These are phyloP conservation scores for Macrocentrus cingulum DNA, from an alignment of 1,140 invertebrate species.

Conservation along the genomic window DNA sequence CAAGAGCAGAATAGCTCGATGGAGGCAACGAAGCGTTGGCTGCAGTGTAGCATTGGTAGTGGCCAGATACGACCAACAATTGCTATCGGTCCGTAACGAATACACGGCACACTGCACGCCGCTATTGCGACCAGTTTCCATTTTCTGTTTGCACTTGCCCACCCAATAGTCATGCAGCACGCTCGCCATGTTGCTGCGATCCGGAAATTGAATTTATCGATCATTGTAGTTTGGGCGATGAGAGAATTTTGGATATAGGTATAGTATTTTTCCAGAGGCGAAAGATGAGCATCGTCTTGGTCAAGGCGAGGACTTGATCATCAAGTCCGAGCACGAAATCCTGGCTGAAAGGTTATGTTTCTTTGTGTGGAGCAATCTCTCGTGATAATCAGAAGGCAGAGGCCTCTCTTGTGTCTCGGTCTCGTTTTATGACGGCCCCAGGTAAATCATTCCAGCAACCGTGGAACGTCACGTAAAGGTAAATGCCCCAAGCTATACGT, in stretches of 20 bases:
- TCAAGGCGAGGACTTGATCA: no score
- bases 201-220: no score
- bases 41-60: slow-evolving; percentile 50
- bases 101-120: slow-evolving; percentile 41
- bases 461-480: slow-evolving; percentile 29
- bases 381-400: slow-evolving; percentile 50
- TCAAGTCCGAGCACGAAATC: no score
- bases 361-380: slow-evolving; percentile 52
- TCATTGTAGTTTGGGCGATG: no score
- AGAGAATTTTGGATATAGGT: no score
- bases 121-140: neutral
- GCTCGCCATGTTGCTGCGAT: neutral
- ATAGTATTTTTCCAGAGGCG: no score
- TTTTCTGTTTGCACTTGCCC: neutral
- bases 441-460: slow-evolving; percentile 23
- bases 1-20: slow-evolving; percentile 16
- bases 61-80: slow-evolving; percentile 51
- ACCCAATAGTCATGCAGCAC: neutral
- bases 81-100: slow-evolving; percentile 51
- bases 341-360: neutral
- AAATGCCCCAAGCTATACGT: no score
- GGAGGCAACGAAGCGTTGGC: slow-evolving; percentile 39
- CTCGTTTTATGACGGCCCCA: slow-evolving; percentile 27
- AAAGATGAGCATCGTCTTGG: no score
- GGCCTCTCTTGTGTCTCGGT: slow-evolving; percentile 47